phyloP scores from a whole-genome alignment of 92 coral and sea anemone species.

The Galaxea fascicularis region DNA sequence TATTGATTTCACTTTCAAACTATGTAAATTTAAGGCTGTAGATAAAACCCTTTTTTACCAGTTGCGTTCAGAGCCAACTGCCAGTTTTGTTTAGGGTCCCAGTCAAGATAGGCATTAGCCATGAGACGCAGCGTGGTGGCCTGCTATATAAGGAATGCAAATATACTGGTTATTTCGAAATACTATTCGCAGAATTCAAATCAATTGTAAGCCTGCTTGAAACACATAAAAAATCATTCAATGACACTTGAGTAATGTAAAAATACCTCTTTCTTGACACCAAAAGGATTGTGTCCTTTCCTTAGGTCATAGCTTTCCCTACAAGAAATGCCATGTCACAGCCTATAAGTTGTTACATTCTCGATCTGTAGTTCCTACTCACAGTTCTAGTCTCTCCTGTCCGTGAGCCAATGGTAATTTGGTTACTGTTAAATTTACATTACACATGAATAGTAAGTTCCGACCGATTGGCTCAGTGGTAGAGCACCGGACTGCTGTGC shows the following conservation, averaged over 20 bases:
- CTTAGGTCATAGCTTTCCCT: slow-evolving; percentile 96
- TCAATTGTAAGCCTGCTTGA: no score
- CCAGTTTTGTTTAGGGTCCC: slow-evolving; percentile 87
- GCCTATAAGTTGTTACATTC: not conserved
- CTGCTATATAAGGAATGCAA: slow-evolving; percentile 34
- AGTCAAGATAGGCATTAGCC: slow-evolving; percentile 95
- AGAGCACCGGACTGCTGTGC: no score
- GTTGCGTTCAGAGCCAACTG: slow-evolving; percentile 95
- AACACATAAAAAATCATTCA: no score
- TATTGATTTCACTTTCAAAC: no score
- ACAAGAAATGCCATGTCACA: not conserved
- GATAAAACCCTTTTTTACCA: slow-evolving; percentile 58
- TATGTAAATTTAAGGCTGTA: not conserved
- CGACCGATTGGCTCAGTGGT: no score
- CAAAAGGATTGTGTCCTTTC: slow-evolving; percentile 82
- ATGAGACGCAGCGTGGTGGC: slow-evolving; percentile 91
- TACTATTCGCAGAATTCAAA: no score
- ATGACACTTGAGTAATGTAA: not conserved
- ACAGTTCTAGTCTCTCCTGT: no score
- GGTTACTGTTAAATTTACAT: no score
- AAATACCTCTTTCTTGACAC: slow-evolving; percentile 81
- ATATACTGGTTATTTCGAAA: not conserved
- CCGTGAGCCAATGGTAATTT: no score
- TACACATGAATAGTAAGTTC: no score
- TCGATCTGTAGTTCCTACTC: no score